Base-by-base conservation (phyloP, 2,888 invertebrate species). In the Nycteola revayana region DNA sequence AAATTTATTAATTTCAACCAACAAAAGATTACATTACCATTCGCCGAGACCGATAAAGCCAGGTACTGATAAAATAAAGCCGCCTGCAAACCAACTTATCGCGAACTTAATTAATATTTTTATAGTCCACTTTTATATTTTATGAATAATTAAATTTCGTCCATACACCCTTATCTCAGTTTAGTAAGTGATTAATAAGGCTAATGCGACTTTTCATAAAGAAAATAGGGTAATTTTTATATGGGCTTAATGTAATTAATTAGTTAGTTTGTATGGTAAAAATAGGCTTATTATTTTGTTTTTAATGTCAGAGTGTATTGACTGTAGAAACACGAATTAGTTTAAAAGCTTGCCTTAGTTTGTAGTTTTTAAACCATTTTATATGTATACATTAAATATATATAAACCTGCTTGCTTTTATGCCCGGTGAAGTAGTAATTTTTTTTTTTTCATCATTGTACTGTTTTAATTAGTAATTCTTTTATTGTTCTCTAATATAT, bases 71-170 rank as follows among this genome's bases (percentile, higher is more conserved):
- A 54, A 53, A 37, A 21, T 20, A 20, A 27, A 25, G 21, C 28
- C 28, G 31, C 17, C 14, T 10, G 25, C 27, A 38, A 47, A 46
- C 37, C 32, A 29, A 70, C 64, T 79, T 80, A 80, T 79, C 76
- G 71, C 42, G 25, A 14, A n/a, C 28, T 61, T 80, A 79, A 80
- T 81, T 79, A 80, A 75, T 78, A 78, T 71, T 81, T 79, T 80
- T 74, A 77, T 71, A 60, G 62, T 59, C 42, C 32, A 47, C 32
- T 55, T 53, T 60, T 46, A 49, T 51, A 56, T 59, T 52, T 54
- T 51, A 58, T 47, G 51, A 57, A 56, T 58, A 63, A 60, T 54
- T 64, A 62, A 64, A 56, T 41, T 56, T 52, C 42, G 55, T 42
- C 49, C 43, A 42, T 36, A 29, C 32, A 36, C 20, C 42, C 58